phyloP scores from a whole-genome alignment of 2,888 invertebrate genomes.

The Melinaea menophilus region DNA sequence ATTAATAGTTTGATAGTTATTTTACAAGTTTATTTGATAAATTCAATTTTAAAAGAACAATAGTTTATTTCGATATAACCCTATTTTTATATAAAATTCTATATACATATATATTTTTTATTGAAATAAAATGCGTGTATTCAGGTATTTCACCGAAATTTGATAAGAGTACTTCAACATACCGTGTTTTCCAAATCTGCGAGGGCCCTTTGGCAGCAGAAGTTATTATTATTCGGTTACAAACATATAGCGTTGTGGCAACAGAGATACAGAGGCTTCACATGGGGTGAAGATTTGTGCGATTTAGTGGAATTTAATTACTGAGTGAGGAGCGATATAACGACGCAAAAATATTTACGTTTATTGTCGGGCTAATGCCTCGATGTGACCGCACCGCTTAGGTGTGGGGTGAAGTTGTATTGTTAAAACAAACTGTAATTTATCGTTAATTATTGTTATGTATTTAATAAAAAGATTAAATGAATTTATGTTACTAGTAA shows the following conservation, averaged over 20 bases:
- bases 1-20: neutral
- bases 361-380: slow-evolving; percentile 69
- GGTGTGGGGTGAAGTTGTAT: neutral
- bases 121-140: neutral
- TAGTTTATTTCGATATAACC: neutral
- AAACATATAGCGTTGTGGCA: slow-evolving; percentile 13
- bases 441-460: neutral
- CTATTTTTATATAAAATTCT: too few species aligned
- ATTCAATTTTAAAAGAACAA: neutral
- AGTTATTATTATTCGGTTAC: slow-evolving; percentile 24
- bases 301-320: slow-evolving; percentile 76
- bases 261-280: slow-evolving; percentile 16
- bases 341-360: slow-evolving; percentile 77
- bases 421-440: neutral
- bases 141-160: neutral
- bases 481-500: too few species aligned
- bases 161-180: neutral
- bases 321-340: slow-evolving; percentile 62
- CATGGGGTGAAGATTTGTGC: slow-evolving; percentile 59
- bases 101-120: neutral
- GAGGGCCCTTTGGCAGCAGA: slow-evolving; percentile 12
- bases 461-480: too few species aligned
- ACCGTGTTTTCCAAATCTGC: slow-evolving; percentile 12
- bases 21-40: neutral
- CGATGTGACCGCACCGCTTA: slow-evolving; percentile 59